Evolutionary conservation across 2,888 invertebrate genomes (phyloP).

Genomic region (Danaus chrysippus): DNA sequence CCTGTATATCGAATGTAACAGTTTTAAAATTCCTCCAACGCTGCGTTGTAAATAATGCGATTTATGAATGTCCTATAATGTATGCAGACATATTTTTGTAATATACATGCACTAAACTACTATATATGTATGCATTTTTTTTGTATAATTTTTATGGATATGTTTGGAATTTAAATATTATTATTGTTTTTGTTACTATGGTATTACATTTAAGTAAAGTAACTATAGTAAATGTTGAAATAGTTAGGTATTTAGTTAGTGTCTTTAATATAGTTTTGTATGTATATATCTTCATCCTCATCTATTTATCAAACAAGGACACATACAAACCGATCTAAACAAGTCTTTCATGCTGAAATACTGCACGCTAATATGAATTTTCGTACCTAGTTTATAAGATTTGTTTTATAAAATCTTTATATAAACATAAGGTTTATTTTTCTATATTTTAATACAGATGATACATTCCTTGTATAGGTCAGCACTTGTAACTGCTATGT

Average conservation of each 20-base stretch:
- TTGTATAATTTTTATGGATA: neutral
- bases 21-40: neutral
- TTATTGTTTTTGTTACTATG: no score
- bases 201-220: no score
- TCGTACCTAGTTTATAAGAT: neutral
- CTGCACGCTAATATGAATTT: constrained; percentile 3
- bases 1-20: neutral
- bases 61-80: neutral
- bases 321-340: constrained; percentile 12
- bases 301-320: constrained; percentile 22
- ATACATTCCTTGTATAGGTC: neutral
- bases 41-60: neutral
- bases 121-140: no score
- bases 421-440: neutral
- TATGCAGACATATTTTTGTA: neutral
- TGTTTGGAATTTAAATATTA: neutral
- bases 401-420: neutral
- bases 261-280: constrained; percentile 13
- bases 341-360: constrained; percentile 7
- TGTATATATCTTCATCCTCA: constrained; percentile 16
- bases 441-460: neutral
- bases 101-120: neutral
- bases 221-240: no score
- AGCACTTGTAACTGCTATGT: neutral
- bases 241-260: no score